Evolutionary conservation across 2,113 vertebrate genomes (phyloP), one percentile per base, ranked within the genome.

Genomic region (Glareola pratincola): DNA sequence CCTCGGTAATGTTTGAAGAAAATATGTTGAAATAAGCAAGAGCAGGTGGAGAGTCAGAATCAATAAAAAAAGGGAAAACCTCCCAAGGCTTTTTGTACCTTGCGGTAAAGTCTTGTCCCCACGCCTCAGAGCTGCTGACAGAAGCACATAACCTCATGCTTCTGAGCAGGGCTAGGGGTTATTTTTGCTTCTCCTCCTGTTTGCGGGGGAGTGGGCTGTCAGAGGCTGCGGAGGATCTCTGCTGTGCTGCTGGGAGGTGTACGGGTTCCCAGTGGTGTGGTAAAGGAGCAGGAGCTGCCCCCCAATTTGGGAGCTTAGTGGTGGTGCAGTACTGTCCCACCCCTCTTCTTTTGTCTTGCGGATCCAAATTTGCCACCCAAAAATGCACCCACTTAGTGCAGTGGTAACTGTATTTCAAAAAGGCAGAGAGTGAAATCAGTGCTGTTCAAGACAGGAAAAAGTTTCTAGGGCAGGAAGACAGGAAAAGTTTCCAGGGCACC

Each of bases 241-340:
- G 45, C 36, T 54, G 11, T 64, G 17, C 27, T 76, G 10, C 73
- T 68, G 60, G 21, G 60, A 85, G 7, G 10, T 10, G 3, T 1
- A 4, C 1, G 6, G 15, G 36, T 37, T 94, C 59, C 48, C 48
- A 75, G 41, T 2, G 15, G 15, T 36, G 56, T 21, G 21, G 17
- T 43, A 17, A 85, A 82, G 23, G 37, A 67, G n/a, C 56, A 63
- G 79, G 80, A 80, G 12, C 20, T 72, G 64, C 29, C 62, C 56
- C 74, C 12, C 0, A 30, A 51, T 47, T 43, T 0, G 1, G 75
- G 51, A 83, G 45, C 62, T 92, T 12, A 10, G 48, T 39, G 53
- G 74, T 75, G 34, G 34, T 41, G 19, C 9, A 2, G 41, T 7
- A 12, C 8, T n/a, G 18, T 69, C 85, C 17, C 0, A 0, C 36